phyloP scores from a whole-genome alignment of 2,113 vertebrate species.

The Macquaria australasica region DNA sequence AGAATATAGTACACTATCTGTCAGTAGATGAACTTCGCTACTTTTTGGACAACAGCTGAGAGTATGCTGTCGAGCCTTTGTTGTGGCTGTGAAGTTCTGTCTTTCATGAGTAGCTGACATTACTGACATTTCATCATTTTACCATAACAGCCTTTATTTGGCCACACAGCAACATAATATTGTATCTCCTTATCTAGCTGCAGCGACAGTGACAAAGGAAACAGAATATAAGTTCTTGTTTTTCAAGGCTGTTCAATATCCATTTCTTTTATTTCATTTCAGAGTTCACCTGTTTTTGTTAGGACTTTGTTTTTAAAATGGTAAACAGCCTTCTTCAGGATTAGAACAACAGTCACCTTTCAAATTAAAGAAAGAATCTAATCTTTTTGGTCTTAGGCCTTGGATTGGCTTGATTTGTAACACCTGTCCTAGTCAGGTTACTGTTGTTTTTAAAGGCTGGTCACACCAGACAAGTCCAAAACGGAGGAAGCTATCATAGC shows the following conservation, averaged over 20 bases:
- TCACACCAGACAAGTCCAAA: neutral
- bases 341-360: neutral
- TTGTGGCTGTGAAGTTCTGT: constrained; percentile 37
- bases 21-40: neutral
- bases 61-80: constrained; percentile 2
- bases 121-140: constrained; percentile 38
- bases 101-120: constrained; percentile 22
- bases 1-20: constrained; percentile 23
- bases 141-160: constrained; percentile 16
- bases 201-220: neutral
- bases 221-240: neutral
- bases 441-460: neutral
- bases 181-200: neutral
- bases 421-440: neutral
- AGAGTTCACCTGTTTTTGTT: neutral
- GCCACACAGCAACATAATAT: neutral
- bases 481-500: no score
- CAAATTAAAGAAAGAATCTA: neutral
- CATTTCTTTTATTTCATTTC: neutral
- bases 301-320: neutral
- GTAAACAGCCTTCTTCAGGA: neutral
- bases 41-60: neutral
- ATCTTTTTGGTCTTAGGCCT: neutral
- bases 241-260: neutral
- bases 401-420: neutral